These are phyloP conservation scores for Drosophila meridionalis DNA, from an alignment of 2,888 invertebrate genomes.

Conservation along the genomic window DNA sequence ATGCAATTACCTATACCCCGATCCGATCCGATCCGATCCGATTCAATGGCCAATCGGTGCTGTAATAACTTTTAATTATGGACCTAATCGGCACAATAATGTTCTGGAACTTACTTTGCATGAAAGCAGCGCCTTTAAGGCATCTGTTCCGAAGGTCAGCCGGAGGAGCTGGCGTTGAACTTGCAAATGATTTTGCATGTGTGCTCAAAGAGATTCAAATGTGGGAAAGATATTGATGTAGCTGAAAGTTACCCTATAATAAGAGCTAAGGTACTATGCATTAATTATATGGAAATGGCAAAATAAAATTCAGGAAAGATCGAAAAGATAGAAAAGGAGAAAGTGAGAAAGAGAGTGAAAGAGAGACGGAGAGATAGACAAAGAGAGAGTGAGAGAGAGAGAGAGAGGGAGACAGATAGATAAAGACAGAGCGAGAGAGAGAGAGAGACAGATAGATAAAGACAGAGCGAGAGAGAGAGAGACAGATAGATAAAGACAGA, in stretches of 20 bases:
- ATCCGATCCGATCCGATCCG: conserved; percentile 44
- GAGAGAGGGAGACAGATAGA: too few relatives aligned
- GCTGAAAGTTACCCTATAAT: conserved; percentile 1
- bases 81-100: conserved; percentile 58
- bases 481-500: too few relatives aligned
- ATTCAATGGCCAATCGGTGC: conserved; percentile 68
- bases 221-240: background rate
- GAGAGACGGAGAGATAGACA: too few relatives aligned
- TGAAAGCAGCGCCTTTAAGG: conserved; percentile 43
- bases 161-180: conserved; percentile 11
- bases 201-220: conserved; percentile 16
- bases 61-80: conserved; percentile 76
- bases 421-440: too few relatives aligned
- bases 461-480: too few relatives aligned
- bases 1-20: conserved; percentile 38
- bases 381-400: too few relatives aligned
- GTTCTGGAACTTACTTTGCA: conserved; percentile 61
- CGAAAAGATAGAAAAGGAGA: too few relatives aligned
- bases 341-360: too few relatives aligned
- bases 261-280: background rate
- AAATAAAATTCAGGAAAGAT: too few relatives aligned
- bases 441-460: too few relatives aligned
- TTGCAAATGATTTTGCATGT: conserved; percentile 9
- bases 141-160: conserved; percentile 40
- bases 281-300: too few relatives aligned